phyloP scores from a whole-genome alignment of 2,797 vertebrate genomes.

The Anguilla marmorata region DNA sequence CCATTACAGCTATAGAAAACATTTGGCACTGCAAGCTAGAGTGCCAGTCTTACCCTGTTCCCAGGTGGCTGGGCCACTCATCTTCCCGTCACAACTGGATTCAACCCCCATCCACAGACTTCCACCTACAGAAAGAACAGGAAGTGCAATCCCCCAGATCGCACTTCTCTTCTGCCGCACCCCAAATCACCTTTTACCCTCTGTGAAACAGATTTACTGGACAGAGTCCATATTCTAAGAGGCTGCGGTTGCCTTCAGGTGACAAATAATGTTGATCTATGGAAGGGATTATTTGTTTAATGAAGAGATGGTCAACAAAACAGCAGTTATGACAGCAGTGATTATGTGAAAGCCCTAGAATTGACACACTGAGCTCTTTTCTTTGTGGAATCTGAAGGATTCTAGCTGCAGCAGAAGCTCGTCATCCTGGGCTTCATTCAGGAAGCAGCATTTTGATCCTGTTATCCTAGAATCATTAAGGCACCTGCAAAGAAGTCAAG shows the following conservation, averaged over 20 bases:
- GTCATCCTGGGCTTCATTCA: slow-evolving; percentile 58
- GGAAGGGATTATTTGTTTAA: not conserved
- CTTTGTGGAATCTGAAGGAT: slow-evolving; percentile 58
- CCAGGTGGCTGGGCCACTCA: not conserved
- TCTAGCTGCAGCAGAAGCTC: slow-evolving; percentile 64
- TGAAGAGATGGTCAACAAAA: not conserved
- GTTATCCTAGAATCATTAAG: slow-evolving; percentile 61
- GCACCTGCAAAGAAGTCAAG: slow-evolving; percentile 54
- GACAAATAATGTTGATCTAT: slow-evolving; percentile 65
- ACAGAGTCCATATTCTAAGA: slow-evolving; percentile 43
- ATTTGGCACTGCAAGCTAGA: not conserved
- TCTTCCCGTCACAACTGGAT: slow-evolving; percentile 41
- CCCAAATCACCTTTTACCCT: slow-evolving; percentile 54
- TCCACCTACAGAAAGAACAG: slow-evolving; percentile 57
- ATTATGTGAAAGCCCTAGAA: not conserved
- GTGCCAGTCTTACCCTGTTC: not conserved
- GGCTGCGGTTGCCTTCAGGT: slow-evolving; percentile 48
- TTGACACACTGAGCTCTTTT: slow-evolving; percentile 53
- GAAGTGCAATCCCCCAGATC: not conserved
- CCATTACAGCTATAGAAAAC: not conserved
- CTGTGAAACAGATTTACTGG: slow-evolving; percentile 64
- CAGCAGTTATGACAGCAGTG: too few relatives aligned
- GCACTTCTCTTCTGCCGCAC: not conserved
- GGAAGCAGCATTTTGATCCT: slow-evolving; percentile 64
- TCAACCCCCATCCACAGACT: slow-evolving; percentile 66